These are phyloP conservation scores for Tamias sibiricus DNA, from an alignment of 2,113 vertebrate species.

Conservation along the genomic window DNA sequence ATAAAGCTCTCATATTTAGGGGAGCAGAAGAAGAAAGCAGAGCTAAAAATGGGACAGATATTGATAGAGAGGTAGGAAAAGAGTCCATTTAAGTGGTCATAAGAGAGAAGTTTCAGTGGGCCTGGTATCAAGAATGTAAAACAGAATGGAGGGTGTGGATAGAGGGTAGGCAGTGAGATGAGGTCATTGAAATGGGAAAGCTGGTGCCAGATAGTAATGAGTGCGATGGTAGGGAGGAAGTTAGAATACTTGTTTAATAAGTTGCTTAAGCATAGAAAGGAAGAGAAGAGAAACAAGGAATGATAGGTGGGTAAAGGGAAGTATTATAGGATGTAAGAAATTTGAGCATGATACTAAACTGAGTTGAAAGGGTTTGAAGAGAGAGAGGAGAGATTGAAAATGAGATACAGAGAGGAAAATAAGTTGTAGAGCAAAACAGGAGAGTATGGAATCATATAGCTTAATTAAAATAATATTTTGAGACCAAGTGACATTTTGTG, in stretches of 20 bases:
- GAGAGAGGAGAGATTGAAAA: neutral
- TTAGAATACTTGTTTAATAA: neutral
- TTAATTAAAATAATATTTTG: conserved; percentile 17
- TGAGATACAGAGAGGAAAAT: neutral
- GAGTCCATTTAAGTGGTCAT: neutral
- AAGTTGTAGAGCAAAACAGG: neutral
- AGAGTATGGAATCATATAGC: neutral
- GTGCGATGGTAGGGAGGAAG: neutral
- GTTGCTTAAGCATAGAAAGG: neutral
- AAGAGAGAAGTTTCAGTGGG: neutral
- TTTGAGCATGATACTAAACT: neutral
- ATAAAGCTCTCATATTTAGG: neutral
- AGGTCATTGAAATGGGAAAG: neutral
- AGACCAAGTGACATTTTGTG: neutral
- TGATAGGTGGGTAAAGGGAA: neutral
- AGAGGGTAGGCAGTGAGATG: neutral
- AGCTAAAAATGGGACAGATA: neutral
- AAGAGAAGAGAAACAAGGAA: neutral
- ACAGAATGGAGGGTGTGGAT: neutral
- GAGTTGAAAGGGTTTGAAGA: neutral
- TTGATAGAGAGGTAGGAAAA: neutral
- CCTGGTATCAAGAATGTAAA: neutral
- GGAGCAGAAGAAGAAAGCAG: neutral
- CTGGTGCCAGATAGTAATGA: neutral
- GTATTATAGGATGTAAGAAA: neutral